phyloP scores from a whole-genome alignment of 2,888 invertebrate species.

The Liposcelis brunnea region DNA sequence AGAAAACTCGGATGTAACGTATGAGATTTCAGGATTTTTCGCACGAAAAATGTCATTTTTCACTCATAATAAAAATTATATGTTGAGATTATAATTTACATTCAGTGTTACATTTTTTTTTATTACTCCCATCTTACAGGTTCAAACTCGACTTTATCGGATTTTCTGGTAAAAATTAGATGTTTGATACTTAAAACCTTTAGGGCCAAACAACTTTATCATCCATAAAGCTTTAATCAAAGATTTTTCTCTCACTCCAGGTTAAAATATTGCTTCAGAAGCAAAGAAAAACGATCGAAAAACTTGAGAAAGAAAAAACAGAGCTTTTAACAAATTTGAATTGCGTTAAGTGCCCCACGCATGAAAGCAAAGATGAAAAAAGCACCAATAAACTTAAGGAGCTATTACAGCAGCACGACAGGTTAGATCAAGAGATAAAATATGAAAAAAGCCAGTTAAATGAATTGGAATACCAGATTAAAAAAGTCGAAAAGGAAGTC shows the following conservation, averaged over 20 bases:
- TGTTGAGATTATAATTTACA: too few relatives aligned
- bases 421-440: constrained; percentile 24
- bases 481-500: constrained; percentile 27
- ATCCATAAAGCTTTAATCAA: too few relatives aligned
- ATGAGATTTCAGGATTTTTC: too few relatives aligned
- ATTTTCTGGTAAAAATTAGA: constrained; percentile 8
- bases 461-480: constrained; percentile 32
- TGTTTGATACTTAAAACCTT: too few relatives aligned
- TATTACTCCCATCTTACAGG: too few relatives aligned
- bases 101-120: too few relatives aligned
- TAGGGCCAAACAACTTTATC: too few relatives aligned
- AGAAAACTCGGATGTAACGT: too few relatives aligned
- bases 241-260: too few relatives aligned
- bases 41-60: too few relatives aligned
- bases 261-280: constrained; percentile 28
- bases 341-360: constrained; percentile 33
- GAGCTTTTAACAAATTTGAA: constrained; percentile 43
- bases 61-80: too few relatives aligned
- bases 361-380: constrained; percentile 37
- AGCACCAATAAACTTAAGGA: constrained; percentile 34
- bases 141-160: constrained; percentile 11
- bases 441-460: constrained; percentile 25
- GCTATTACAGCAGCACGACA: constrained; percentile 37
- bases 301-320: constrained; percentile 41
- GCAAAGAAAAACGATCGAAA: constrained; percentile 42